phyloP scores from a whole-genome alignment of 2,113 vertebrate genomes.

The Jacana jacana region DNA sequence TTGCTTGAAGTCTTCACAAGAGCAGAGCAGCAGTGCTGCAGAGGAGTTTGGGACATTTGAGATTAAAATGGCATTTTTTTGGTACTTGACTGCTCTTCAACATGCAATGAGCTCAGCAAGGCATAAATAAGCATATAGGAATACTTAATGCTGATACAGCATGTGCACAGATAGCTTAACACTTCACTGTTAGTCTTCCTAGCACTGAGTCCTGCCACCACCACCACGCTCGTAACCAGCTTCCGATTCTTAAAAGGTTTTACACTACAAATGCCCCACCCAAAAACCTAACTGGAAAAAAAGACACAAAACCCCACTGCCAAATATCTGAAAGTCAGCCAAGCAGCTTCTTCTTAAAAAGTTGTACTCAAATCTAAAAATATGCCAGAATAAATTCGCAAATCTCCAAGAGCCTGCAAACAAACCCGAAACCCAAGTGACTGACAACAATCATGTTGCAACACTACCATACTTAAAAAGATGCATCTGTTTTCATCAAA shows the following conservation, averaged over 20 bases:
- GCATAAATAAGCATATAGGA: background rate
- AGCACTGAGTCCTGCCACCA: background rate
- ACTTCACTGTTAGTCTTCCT: background rate
- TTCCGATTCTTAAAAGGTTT: background rate
- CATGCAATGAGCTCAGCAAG: accelerated
- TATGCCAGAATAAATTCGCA: background rate
- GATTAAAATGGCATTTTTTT: background rate
- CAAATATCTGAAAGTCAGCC: background rate
- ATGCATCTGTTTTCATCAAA: background rate
- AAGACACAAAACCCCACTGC: background rate
- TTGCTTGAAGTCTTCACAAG: background rate
- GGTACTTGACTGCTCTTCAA: background rate
- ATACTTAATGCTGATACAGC: background rate
- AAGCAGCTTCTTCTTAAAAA: background rate
- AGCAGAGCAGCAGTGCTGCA: background rate
- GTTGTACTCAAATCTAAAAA: background rate
- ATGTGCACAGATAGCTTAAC: background rate
- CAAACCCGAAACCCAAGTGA: background rate
- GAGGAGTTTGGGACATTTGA: background rate
- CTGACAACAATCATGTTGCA: background rate
- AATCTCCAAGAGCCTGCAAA: background rate
- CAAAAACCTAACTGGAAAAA: background rate
- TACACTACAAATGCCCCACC: background rate
- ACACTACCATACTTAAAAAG: background rate
- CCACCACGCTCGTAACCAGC: background rate